Evolutionary conservation across 1,140 invertebrate genomes (phyloP), one percentile per base, ranked within the genome.

Genomic region (Drosophila teissieri): DNA sequence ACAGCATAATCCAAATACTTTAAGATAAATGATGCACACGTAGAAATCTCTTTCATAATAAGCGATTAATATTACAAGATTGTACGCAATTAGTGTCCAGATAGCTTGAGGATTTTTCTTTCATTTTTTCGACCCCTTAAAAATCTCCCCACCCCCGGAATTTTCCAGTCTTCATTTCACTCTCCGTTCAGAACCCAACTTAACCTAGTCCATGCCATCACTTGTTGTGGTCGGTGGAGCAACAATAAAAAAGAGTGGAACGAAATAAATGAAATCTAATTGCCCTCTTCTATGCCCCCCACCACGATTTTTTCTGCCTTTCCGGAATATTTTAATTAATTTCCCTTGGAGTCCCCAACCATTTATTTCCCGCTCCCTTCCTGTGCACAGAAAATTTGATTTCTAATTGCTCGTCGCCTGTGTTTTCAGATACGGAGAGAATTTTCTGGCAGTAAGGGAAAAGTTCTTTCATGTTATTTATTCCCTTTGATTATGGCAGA

Each of bases 301-400:
- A 34, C 61, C 46, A 27, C n/a, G 24, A 19, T 49, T 48, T 46
- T 68, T 69, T 40, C 67, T 36, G 67, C 19, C 65, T 46, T 70
- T 70, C 52, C 67, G 60, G 67, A 70, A 63, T 78, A 85, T 88
- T 85, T 86, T 82, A 85, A 85, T 85, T 85, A 85, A 88, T 85
- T 81, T 75, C 64, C 64, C 54, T 42, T 37, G 24, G 72, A 42
- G 60, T 34, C 72, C 58, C 42, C 36, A 46, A 55, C 49, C 64
- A 67, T 65, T 63, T 64, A 48, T 40, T 48, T 67, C 46, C 36
- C 36, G 42, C 64, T 14, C n/a, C 19, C 37, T 37, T 12, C 27
- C 40, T 45, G 42, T 22, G 42, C 24, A 39, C 46, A 53, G 45
- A 52, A 76, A 67, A 58, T 85, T 68, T 56, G 56, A 77, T 73